Evolutionary conservation across 2,888 invertebrate species (phyloP).

Genomic region (Pollenia griseotomentosa): DNA sequence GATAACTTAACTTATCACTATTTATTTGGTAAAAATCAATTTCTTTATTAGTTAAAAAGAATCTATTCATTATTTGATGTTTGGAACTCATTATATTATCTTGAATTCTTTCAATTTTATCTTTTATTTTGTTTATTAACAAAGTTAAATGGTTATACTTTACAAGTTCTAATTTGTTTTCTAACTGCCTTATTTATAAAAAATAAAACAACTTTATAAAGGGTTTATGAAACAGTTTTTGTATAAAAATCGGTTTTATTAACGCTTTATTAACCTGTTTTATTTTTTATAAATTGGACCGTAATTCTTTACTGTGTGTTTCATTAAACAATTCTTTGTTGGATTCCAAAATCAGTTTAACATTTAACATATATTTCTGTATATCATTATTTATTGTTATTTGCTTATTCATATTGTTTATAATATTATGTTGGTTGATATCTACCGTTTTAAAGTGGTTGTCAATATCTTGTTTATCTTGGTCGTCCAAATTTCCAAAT

Average conservation of each 20-base stretch:
- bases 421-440: not conserved
- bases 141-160: not conserved
- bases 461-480: too few relatives aligned
- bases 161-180: constrained; percentile 6
- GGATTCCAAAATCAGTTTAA: constrained; percentile 1
- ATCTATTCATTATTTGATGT: constrained; percentile 3
- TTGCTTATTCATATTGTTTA: not conserved
- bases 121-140: constrained; percentile 7
- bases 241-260: too few relatives aligned
- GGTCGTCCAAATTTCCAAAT: too few relatives aligned
- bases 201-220: too few relatives aligned
- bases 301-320: not conserved
- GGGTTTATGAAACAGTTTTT: too few relatives aligned
- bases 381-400: not conserved
- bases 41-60: not conserved
- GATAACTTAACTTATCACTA: too few relatives aligned
- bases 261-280: too few relatives aligned
- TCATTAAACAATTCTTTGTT: constrained; percentile 1
- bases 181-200: too few relatives aligned
- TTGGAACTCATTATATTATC: not conserved
- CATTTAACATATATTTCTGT: constrained; percentile 8
- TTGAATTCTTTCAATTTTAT: not conserved
- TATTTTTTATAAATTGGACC: too few relatives aligned
- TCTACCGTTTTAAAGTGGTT: too few relatives aligned
- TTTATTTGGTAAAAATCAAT: not conserved